Conservation (phyloP, 2,797 vertebrate genomes). For the Dallia pectoralis region DNA sequence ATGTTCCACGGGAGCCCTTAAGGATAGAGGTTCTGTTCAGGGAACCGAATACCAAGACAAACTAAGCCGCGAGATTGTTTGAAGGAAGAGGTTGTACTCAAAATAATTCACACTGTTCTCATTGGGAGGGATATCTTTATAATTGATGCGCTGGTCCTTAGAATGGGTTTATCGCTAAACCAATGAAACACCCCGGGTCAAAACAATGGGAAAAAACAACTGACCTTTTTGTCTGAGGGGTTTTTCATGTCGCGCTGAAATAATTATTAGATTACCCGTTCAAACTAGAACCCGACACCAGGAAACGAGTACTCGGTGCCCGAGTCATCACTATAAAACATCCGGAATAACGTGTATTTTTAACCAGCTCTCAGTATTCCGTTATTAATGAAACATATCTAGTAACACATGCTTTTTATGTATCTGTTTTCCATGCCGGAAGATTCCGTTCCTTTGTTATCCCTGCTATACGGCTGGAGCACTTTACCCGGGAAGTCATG, state of each 20-base stretch:
- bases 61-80: constrained; percentile 12
- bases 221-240: neutral
- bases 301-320: constrained; percentile 4
- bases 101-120: neutral
- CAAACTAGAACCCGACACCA: constrained; percentile 9
- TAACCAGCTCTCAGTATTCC: constrained; percentile 30
- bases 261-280: neutral
- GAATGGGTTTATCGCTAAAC: constrained; percentile 16
- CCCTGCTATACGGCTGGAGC: constrained; percentile 25
- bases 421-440: constrained; percentile 22
- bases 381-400: constrained; percentile 46
- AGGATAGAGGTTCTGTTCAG: constrained; percentile 54
- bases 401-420: constrained; percentile 23
- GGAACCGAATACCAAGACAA: constrained; percentile 19
- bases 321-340: neutral
- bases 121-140: neutral
- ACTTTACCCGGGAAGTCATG: constrained; percentile 28
- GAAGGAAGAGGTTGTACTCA: constrained; percentile 18
- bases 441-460: constrained; percentile 39
- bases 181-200: constrained; percentile 19
- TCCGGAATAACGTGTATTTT: neutral
- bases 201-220: neutral
- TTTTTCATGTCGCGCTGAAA: constrained; percentile 7
- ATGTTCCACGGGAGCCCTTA: constrained; percentile 30
- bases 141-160: neutral